Base-by-base conservation (phyloP, 2,113 vertebrate species). In the Crotophaga sulcirostris region DNA sequence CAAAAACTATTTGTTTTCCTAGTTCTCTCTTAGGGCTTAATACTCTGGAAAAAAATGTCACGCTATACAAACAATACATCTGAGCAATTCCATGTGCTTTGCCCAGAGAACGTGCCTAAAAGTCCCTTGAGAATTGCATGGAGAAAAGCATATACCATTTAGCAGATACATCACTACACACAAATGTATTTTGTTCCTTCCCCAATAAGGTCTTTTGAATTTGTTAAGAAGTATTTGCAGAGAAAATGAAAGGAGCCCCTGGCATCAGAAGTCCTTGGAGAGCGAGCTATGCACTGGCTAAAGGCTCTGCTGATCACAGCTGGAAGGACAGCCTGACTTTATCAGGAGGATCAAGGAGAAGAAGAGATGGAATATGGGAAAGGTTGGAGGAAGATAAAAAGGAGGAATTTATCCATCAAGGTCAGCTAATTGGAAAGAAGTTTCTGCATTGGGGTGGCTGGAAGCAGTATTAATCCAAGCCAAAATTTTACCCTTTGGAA, bases 311-410 rank as follows among this genome's bases (percentile, higher is more conserved):
- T 95, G 95, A 95, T 95, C 91, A 51, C 84, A 95, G 81, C 94
- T 93, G 94, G 96, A 97, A 96, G 95, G 95, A 94, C 94, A 94
- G 93, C 49, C 93, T 96, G 93, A 95, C 94, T 96, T 97, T 96
- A 95, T 91, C 91, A 89, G 84, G 23, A 95, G 60, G 93, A 97
- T 95, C 95, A 97, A 96, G 96, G 96, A 96, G 91, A 95, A 91
- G 81, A 94, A 95, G 94, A 93, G 84, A 93, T 85, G 89, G 93
- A 97, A 93, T 73, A 96, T 87, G 91, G 91, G 91, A 95, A 96
- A 97, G 93, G 95, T 54, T 96, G 96, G 93, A 97, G 91, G 45
- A 96, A 96, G 93, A 95, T 94, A 69, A 97, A 97, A 97, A 97
- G 91, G 42, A 87, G 45, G 84, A 96, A 89, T 93, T 94, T 92